These are phyloP conservation scores for Callyntrura guangdongensis DNA, from an alignment of 2,888 invertebrate species.

Conservation along the genomic window DNA sequence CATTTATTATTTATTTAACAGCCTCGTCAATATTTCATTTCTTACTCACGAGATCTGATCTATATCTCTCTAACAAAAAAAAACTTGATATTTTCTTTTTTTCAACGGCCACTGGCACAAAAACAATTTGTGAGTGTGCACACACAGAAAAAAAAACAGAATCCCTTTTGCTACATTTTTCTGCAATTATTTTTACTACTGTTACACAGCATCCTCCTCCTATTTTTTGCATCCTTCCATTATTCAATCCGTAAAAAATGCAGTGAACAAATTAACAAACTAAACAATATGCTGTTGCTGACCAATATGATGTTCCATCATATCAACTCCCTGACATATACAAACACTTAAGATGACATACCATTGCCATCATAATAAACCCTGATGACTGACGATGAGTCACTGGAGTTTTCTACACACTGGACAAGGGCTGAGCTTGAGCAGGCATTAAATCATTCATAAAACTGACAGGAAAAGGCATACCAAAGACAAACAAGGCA, in stretches of 20 bases:
- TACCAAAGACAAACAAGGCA: not conserved
- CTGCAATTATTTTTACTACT: constrained; percentile 22
- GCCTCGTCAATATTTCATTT: constrained; percentile 71
- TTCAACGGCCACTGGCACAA: constrained; percentile 64
- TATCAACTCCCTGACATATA: not conserved
- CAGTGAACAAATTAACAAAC: constrained; percentile 15
- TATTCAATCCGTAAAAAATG: constrained; percentile 41
- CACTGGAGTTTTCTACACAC: not conserved
- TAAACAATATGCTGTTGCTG: not conserved
- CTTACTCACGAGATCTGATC: constrained; percentile 29
- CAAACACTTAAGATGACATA: not conserved
- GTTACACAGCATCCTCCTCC: constrained; percentile 42
- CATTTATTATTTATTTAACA: constrained; percentile 71
- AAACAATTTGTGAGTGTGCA: constrained; percentile 1
- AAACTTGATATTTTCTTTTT: constrained; percentile 65
- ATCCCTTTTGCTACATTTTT: constrained; percentile 30
- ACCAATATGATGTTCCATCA: not conserved
- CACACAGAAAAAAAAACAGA: constrained; percentile 25
- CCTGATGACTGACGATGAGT: not conserved
- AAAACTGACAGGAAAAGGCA: constrained; percentile 1
- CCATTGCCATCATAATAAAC: not conserved
- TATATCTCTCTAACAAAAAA: constrained; percentile 40
- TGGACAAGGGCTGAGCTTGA: constrained; percentile 10
- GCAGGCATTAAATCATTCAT: constrained; percentile 1
- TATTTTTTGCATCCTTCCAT: not conserved